phyloP scores from a whole-genome alignment of 2,888 invertebrate genomes.

The Tetrapedia diversipes region DNA sequence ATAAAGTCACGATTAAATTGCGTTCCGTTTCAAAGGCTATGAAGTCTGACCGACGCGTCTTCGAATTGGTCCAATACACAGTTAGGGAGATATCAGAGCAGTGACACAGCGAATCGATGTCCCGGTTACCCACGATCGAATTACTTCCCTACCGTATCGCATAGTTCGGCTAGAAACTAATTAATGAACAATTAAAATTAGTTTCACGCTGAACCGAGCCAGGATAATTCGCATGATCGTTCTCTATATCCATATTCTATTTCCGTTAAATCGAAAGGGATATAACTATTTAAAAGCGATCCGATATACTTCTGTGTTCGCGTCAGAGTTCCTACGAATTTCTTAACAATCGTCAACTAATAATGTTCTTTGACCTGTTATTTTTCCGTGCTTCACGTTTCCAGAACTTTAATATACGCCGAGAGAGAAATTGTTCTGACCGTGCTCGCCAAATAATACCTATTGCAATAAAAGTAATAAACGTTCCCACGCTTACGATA shows the following conservation, averaged over 20 bases:
- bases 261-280: too few relatives aligned
- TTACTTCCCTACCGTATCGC: constrained; percentile 57
- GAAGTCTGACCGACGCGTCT: background rate
- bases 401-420: too few relatives aligned
- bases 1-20: background rate
- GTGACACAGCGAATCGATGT: constrained; percentile 57
- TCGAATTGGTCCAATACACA: too few relatives aligned
- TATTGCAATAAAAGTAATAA: background rate
- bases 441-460: background rate
- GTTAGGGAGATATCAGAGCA: background rate
- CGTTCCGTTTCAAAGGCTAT: background rate
- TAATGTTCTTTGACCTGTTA: background rate
- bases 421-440: background rate
- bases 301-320: constrained; percentile 13
- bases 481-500: background rate
- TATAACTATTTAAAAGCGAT: background rate
- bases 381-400: too few relatives aligned
- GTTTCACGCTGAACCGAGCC: constrained; percentile 71
- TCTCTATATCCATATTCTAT: background rate
- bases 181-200: constrained; percentile 78
- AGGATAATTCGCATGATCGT: constrained; percentile 68
- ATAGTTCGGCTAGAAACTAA: constrained; percentile 73
- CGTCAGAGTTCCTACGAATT: constrained; percentile 15
- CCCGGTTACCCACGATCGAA: constrained; percentile 42
- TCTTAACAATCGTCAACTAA: background rate